Evolutionary conservation across 2,113 vertebrate species (phyloP).

Genomic region (Oreochromis spilurus): DNA sequence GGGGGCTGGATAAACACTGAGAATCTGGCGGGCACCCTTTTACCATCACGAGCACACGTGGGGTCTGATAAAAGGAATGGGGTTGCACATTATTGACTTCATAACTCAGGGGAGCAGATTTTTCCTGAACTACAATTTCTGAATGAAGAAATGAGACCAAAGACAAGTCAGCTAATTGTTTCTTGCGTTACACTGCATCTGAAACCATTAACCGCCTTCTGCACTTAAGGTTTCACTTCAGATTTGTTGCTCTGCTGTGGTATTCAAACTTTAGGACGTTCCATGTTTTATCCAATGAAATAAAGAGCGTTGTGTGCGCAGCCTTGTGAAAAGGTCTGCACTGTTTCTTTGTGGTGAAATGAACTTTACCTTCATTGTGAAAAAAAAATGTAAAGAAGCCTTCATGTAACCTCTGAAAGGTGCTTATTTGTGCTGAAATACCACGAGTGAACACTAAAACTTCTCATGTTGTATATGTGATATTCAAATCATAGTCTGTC

Average conservation of each 20-base stretch:
- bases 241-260: not conserved
- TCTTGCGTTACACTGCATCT: not conserved
- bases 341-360: not conserved
- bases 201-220: not conserved
- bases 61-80: not conserved
- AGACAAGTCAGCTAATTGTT: not conserved
- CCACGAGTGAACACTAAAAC: not conserved
- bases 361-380: not conserved
- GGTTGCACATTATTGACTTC: not conserved
- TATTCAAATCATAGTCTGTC: not conserved
- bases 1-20: not conserved
- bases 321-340: not conserved
- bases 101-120: slow-evolving; percentile 7
- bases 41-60: not conserved
- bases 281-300: slow-evolving; percentile 49
- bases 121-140: not conserved
- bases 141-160: slow-evolving; percentile 1
- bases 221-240: not conserved
- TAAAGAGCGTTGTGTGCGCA: slow-evolving; percentile 35
- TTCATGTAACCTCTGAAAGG: not conserved
- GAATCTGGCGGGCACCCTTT: not conserved
- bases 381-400: not conserved
- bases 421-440: not conserved
- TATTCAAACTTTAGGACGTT: slow-evolving; percentile 3
- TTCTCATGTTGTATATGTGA: not conserved